phyloP scores from a whole-genome alignment of 2,113 vertebrate species.

The human region GRCh38 chr19:38199501-38200000 shows the following conservation, averaged over 20 bases:
- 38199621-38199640: neutral
- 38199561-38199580: neutral
- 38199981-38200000: no score
- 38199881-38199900: neutral
- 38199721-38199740: neutral
- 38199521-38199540: neutral
- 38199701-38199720: no score
- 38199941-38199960: neutral
- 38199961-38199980: no score
- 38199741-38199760: neutral
- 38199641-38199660: neutral
- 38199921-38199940: neutral
- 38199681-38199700: accelerated
- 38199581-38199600: neutral
- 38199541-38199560: neutral
- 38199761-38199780: neutral
- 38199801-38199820: neutral
- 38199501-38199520: neutral
- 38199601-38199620: neutral
- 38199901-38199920: neutral
- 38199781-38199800: neutral
- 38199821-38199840: neutral
- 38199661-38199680: neutral
- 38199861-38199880: no score
- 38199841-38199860: no score